Conservation (phyloP, 92 coral and sea anemone species). For the Porites divaricata region DNA sequence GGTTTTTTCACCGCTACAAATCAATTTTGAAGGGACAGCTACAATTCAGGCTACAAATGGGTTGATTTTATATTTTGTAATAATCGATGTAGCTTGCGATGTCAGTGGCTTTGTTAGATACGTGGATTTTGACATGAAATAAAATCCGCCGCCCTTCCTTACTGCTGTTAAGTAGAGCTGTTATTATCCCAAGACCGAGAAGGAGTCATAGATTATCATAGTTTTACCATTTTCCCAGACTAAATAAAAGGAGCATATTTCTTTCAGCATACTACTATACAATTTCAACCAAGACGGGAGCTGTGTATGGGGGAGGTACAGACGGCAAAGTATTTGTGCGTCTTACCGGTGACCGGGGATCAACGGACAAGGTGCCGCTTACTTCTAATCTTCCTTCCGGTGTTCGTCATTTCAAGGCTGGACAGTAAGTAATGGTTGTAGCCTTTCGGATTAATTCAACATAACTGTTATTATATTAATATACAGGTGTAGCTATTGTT, state of each 20-base stretch:
- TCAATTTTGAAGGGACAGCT: not conserved
- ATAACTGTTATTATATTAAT: too few species aligned
- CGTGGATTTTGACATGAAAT: not conserved
- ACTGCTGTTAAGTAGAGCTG: not conserved
- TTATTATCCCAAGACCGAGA: not conserved
- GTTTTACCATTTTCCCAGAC: not conserved
- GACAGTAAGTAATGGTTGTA: conserved; percentile 68
- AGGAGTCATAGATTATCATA: not conserved
- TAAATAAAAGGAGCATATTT: not conserved
- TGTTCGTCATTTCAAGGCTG: conserved; percentile 75
- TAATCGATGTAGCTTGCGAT: too few species aligned
- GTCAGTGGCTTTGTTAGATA: not conserved
- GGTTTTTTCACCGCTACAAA: too few species aligned
- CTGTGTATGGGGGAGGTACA: conserved; percentile 73
- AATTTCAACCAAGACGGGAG: conserved; percentile 85
- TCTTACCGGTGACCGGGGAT: conserved; percentile 82
- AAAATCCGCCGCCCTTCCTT: too few species aligned
- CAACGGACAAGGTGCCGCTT: conserved; percentile 69
- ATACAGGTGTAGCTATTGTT: too few species aligned
- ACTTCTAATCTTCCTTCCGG: conserved; percentile 55
- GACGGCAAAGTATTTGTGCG: conserved; percentile 82
- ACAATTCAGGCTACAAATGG: not conserved
- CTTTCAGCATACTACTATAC: conserved; percentile 80
- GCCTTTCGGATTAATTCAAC: too few species aligned
- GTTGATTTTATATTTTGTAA: too few species aligned